Evolutionary conservation across 2,797 vertebrate genomes (phyloP), one percentile per base, ranked within the genome.

Genomic region (Nannoperca obscura): DNA sequence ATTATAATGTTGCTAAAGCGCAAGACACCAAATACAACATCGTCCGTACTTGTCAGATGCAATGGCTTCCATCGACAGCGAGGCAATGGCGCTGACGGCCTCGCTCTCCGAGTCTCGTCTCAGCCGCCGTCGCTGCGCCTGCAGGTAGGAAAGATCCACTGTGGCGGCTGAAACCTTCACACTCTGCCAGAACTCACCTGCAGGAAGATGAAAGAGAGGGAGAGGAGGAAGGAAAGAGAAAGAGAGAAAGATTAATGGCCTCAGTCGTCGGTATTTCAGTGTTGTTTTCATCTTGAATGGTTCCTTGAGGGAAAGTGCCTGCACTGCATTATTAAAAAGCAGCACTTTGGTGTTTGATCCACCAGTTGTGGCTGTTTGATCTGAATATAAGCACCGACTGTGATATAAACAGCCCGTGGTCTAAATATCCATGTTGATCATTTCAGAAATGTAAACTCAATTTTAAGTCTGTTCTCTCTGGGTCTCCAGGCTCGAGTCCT

Each of bases 151-250:
- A 84, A 96, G 92, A 34, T 94, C 92, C 73, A 96, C 90, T 0
- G 94, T 96, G 90, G 95, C 75, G n/a, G 91, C 92, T 11, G 95
- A 94, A 2, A 91, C 95, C 79, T 92, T 96, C 87, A 98, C 92
- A 6, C 96, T 96, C 71, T 84, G 93, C 98, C 98, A 99, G 92
- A 96, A 97, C 81, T 95, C 93, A 93, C 97, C 98, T 98, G 94
- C 44, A 72, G 83, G 44, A 66, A 30, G 53, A 71, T 30, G 46
- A 54, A 65, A 83, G 89, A 78, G 85, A 78, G 24, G 80, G 57
- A 70, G 53, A 82, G 34, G 84, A 71, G 75, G 67, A 50, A 76
- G 55, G 66, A 86, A 64, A 69, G 14, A 76, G 42, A 53, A 59
- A 59, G 52, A 76, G 46, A 78, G 88, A 69, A 59, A n/a, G 60